A percentile compares a stretch with the other conserved stretches of the same genome.
These are phyloP conservation scores for Anthopleura sola DNA, from an alignment of 64 coral and sea anemone species.

Conservation along the genomic window DNA sequence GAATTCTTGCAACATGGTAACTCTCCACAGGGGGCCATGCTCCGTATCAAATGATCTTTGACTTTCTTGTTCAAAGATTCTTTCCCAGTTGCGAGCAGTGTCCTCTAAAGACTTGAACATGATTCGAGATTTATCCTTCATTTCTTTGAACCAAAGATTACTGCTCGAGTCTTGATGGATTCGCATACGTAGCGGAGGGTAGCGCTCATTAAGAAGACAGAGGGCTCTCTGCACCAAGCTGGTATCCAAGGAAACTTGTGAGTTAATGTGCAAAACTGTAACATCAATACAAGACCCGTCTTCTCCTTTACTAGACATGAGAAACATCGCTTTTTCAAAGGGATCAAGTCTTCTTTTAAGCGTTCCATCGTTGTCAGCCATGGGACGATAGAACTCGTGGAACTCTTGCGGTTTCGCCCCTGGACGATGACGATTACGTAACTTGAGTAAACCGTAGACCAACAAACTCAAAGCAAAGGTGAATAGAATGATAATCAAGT, in stretches of 20 bases:
- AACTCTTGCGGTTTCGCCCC: not conserved
- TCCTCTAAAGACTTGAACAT: not conserved
- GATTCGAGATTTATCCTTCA: not conserved
- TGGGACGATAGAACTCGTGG: not conserved
- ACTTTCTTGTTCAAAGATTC: conserved; percentile 11
- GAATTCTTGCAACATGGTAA: not conserved
- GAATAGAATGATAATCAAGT: not conserved
- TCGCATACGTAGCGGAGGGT: conserved; percentile 20
- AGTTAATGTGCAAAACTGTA: conserved; percentile 62
- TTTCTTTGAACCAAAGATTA: conserved; percentile 5
- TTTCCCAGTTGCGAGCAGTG: not conserved
- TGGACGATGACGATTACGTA: not conserved
- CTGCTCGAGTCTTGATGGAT: too few relatives aligned
- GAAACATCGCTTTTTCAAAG: not conserved
- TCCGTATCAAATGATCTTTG: not conserved
- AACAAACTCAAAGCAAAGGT: not conserved
- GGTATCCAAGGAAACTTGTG: conserved; percentile 33
- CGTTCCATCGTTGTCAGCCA: not conserved
- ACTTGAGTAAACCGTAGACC: not conserved
- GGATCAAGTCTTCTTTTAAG: conserved; percentile 8
- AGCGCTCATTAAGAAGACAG: not conserved
- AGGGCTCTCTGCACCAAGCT: conserved; percentile 42
- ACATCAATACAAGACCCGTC: conserved; percentile 19
- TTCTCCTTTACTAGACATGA: not conserved
- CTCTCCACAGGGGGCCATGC: conserved; percentile 34